A percentile compares a stretch with the other conserved stretches of the same genome.
These are phyloP conservation scores for Trichosurus vulpecula DNA, from an alignment of 2,797 vertebrate genomes.

Conservation along the genomic window DNA sequence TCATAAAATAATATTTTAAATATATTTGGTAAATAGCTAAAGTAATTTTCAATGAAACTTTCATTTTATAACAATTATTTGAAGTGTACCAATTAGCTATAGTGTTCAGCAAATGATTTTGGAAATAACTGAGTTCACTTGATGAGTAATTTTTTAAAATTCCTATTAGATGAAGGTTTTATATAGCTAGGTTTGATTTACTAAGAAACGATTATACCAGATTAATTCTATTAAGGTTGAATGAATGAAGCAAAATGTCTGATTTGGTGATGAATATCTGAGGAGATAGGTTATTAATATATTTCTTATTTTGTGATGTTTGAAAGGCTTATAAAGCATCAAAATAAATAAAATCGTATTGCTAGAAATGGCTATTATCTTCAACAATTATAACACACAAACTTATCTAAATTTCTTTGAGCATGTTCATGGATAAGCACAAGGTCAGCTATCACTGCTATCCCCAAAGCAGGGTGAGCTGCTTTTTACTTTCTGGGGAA, in stretches of 20 bases:
- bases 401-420: neutral
- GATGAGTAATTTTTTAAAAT: neutral
- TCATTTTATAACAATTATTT: neutral
- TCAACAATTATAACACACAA: neutral
- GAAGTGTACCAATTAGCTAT: constrained; percentile 7
- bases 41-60: constrained; percentile 16
- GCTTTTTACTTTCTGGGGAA: neutral
- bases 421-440: constrained; percentile 25
- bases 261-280: constrained; percentile 33
- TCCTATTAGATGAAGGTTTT: constrained; percentile 24
- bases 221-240: constrained; percentile 34
- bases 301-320: constrained; percentile 29
- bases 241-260: constrained; percentile 26
- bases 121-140: constrained; percentile 9
- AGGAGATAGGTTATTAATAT: constrained; percentile 10
- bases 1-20: constrained; percentile 24
- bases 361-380: neutral
- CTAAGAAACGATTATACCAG: constrained; percentile 29
- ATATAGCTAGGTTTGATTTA: constrained; percentile 39
- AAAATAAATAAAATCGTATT: neutral
- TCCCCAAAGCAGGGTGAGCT: neutral
- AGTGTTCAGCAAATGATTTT: constrained; percentile 37
- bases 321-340: constrained; percentile 15
- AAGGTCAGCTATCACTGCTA: neutral
- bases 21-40: constrained; percentile 5